These are phyloP conservation scores for Ormyrus pomaceus DNA, from an alignment of 2,888 invertebrate species.

Conservation along the genomic window DNA sequence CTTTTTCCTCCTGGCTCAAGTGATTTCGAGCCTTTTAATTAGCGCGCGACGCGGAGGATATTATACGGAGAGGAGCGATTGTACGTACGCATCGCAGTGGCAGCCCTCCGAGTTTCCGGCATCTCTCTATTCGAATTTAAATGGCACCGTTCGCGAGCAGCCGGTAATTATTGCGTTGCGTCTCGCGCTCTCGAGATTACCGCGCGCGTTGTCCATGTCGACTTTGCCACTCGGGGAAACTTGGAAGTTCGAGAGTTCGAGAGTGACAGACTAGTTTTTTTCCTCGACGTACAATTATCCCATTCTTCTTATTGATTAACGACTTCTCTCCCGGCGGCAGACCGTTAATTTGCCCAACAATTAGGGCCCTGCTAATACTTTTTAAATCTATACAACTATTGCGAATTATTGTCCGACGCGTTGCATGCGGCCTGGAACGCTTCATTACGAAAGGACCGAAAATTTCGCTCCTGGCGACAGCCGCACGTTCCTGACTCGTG, in stretches of 20 bases:
- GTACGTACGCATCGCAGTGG: background rate
- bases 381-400: background rate
- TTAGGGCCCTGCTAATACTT: conserved; percentile 6
- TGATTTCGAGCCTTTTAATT: conserved; percentile 33
- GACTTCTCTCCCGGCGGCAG: background rate
- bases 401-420: too few species aligned
- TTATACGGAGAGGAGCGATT: conserved; percentile 6
- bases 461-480: too few species aligned
- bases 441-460: too few species aligned
- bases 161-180: conserved; percentile 8
- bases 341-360: background rate
- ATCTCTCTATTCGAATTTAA: conserved; percentile 25
- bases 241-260: too few species aligned
- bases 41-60: conserved; percentile 3
- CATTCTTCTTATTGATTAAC: conserved; percentile 11
- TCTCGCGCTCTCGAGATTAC: background rate
- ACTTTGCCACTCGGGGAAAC: too few species aligned
- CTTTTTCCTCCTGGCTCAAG: background rate
- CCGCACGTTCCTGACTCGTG: too few species aligned
- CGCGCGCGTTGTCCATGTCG: too few species aligned
- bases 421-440: too few species aligned
- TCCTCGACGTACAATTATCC: too few species aligned
- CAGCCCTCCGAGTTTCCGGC: conserved; percentile 7
- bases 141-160: conserved; percentile 1
- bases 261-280: too few species aligned